phyloP scores from a whole-genome alignment of 2,113 vertebrate genomes.

The Melanocharis versteri region DNA sequence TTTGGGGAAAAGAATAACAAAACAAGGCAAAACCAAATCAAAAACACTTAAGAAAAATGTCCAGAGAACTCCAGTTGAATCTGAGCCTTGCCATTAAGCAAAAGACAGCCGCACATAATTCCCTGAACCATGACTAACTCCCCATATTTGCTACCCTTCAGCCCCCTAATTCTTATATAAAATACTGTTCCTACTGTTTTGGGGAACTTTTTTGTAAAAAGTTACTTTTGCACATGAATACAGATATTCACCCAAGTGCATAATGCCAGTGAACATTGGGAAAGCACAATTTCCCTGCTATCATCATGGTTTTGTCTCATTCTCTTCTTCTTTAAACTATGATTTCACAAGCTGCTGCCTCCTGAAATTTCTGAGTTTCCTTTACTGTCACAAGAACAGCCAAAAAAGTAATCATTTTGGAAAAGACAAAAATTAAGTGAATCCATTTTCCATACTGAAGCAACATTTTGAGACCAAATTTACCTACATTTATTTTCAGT shows the following conservation, averaged over 20 bases:
- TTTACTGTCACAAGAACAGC: not conserved
- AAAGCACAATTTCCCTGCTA: not conserved
- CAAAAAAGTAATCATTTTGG: not conserved
- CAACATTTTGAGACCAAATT: not conserved
- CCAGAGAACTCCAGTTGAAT: not conserved
- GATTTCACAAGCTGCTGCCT: not conserved
- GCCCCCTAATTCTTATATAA: not conserved
- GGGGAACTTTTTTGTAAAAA: not conserved
- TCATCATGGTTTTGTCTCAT: not conserved
- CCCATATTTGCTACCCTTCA: not conserved
- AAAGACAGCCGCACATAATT: not conserved
- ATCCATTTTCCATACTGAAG: not conserved
- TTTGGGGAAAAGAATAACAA: not conserved
- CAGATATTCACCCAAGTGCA: not conserved
- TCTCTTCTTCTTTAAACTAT: not conserved
- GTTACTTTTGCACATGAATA: not conserved
- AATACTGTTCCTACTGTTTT: not conserved
- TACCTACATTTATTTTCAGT: not conserved
- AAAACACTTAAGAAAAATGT: not conserved
- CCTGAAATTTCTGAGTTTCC: not conserved
- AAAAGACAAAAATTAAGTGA: not conserved
- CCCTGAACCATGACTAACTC: not conserved
- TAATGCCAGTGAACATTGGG: not conserved
- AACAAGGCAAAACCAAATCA: not conserved
- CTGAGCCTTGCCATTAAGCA: not conserved